Evolutionary conservation across 2,113 vertebrate species (phyloP), one percentile per base, ranked within the genome.

Genomic region (Sinocyclocheilus grahami): DNA sequence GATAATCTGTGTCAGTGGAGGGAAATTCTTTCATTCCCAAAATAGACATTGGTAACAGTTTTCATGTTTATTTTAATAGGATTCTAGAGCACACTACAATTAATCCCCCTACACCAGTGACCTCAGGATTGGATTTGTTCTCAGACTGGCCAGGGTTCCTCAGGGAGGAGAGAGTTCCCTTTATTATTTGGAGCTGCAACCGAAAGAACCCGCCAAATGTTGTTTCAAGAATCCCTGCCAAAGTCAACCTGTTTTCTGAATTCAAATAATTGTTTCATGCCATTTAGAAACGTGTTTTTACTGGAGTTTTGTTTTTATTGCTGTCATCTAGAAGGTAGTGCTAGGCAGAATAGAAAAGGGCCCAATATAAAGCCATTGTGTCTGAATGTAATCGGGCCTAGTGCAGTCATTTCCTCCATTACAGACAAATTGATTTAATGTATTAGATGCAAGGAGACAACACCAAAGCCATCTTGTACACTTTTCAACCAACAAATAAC

Each of bases 351-450:
- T 74, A 22, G 75, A 39, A 55, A 51, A 51, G 63, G 48, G 85
- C 62, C 24, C 71, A 3, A 83, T 27, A 87, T 74, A 90, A 90
- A 83, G 78, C 69, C 78, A 48, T 72, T 85, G 85, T 91, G 91
- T 91, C 78, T 78, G 55, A 88, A 86, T 86, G 78, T 91, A 89
- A 91, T 87, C 86, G 42, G 0, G 67, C 30, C 60, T 81, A 78
- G 79, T 75, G 58, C 84, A 80, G 60, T 76, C 42, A 75, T 87
- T 93, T 93, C 89, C 89, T 92, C 89, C 89, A 88, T 91, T 72
- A 65, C 33, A 81, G 16, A 39, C 39, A 85, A 92, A 93, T 92
- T 85, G 27, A 91, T 89, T 94, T 91, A 90, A 85, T 89, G 85
- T 76, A 85, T 91, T 89, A 90, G 67, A 80, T 30, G 69, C n/a